Conservation (phyloP, 2,113 vertebrate genomes). For the Phylloscopus trochiloides region DNA sequence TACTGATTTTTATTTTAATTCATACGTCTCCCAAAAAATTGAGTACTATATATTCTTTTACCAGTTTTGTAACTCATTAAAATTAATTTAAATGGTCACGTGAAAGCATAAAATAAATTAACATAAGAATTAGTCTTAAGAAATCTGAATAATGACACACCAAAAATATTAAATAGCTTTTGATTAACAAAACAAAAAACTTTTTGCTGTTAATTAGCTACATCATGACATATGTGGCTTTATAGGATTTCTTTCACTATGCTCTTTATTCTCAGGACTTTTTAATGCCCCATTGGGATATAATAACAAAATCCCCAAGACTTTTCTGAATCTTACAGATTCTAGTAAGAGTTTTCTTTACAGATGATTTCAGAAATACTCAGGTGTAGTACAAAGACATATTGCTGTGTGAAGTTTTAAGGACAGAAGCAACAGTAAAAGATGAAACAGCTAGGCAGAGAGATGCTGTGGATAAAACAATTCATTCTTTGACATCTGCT, state of each 20-base stretch:
- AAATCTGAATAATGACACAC: neutral
- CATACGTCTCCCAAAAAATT: neutral
- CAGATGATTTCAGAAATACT: neutral
- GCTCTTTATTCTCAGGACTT: neutral
- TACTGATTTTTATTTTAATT: neutral
- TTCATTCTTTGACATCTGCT: neutral
- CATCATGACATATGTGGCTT: neutral
- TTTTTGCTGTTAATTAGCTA: neutral
- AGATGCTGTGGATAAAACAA: neutral
- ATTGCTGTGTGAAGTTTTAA: neutral
- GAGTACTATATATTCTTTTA: neutral
- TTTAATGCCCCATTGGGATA: neutral
- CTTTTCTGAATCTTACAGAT: neutral
- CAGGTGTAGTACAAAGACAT: neutral
- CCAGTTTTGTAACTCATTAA: neutral
- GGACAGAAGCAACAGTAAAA: neutral
- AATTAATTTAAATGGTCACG: neutral
- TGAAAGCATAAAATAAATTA: neutral
- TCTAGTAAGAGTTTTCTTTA: neutral
- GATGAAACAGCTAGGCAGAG: neutral
- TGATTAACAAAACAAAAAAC: neutral
- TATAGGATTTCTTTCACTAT: neutral
- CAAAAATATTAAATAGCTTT: neutral
- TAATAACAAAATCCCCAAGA: neutral
- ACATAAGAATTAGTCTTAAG: neutral